Base-by-base conservation (phyloP, 92 coral and sea anemone genomes). In the Porites rus region DNA sequence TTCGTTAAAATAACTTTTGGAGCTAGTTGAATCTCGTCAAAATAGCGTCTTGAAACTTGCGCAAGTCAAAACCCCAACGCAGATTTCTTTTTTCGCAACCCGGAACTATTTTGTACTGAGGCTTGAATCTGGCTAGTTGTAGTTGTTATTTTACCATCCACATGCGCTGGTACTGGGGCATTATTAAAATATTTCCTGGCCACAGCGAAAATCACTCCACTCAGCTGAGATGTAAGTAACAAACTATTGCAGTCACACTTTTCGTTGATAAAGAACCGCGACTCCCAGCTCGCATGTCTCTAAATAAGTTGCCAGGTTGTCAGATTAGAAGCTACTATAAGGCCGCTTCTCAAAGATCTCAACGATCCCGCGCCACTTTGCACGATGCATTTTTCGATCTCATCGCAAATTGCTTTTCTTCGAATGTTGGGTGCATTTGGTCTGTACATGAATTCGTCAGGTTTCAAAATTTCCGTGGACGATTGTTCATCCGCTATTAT, bases 361-460 rank as follows among this genome's bases (percentile, higher is more conserved):
- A 82, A 14, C 50, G 58, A 50, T 14, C 70, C 79, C 46, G 46
- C 5, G 7, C 79, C 86, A 17, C n/a, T 73, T 61, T 72, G 86
- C 14, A 82, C 14, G 71, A 82, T 72, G 51, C 79, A 12, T 74
- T 73, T 82, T 7, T 82, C 86, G n/a, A 82, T 72, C 86, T 60
- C 79, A 61, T 82, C 86, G 58, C 86, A 82, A 61, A 82, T 82
- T 60, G 86, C 86, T 38, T 72, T 82, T 72, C 79, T 72, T 73
- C 72, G 77, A 21, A 46, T 72, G 9, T 72, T 59, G 38, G 78
- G 78, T 14, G 78, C 86, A 50, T 21, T 7, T 0, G 61, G 19
- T 46, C 51, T 71, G 86, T 72, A 82, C 20, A 71, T 82, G 9
- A 14, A 72, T 46, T 60, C 71, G 1, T 82, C 78, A 9, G 72